These are phyloP conservation scores for Bugulina stolonifera DNA, from an alignment of 2,888 invertebrate species.

Conservation along the genomic window DNA sequence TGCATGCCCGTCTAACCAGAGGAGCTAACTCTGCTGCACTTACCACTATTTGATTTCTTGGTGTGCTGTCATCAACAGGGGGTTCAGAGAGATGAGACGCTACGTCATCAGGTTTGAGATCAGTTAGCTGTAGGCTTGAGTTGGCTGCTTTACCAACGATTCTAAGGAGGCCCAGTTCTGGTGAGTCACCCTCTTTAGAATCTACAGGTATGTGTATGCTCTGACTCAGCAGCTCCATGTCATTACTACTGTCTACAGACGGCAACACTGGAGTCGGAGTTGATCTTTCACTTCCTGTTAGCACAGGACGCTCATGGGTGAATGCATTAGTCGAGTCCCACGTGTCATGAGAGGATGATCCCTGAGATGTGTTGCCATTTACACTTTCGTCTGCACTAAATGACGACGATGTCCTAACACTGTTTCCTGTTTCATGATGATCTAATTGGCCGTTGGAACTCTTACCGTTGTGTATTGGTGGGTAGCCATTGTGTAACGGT, in stretches of 20 bases:
- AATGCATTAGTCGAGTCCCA: slow-evolving; percentile 18
- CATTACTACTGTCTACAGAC: slow-evolving; percentile 1
- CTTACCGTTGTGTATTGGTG: not conserved
- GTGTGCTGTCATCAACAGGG: slow-evolving; percentile 1
- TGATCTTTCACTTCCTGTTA: slow-evolving; percentile 12
- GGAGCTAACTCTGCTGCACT: too few species aligned
- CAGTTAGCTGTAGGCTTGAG: not conserved
- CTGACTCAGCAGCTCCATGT: slow-evolving; percentile 21
- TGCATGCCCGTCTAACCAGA: too few species aligned
- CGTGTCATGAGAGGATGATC: not conserved
- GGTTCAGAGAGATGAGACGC: not conserved
- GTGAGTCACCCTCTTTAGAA: not conserved
- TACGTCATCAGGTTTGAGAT: too few species aligned
- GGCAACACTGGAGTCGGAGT: slow-evolving; percentile 4
- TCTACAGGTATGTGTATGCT: slow-evolving; percentile 26
- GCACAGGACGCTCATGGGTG: slow-evolving; percentile 12
- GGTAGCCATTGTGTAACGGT: not conserved
- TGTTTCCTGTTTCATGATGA: not conserved
- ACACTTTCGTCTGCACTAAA: slow-evolving; percentile 3
- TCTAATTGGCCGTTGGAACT: not conserved
- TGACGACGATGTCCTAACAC: not conserved
- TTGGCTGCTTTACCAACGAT: not conserved
- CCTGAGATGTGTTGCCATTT: slow-evolving; percentile 18
- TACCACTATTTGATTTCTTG: not conserved
- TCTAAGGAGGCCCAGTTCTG: not conserved